phyloP scores from a whole-genome alignment of 2,113 vertebrate species.

The Neodontobutis hainanensis region DNA sequence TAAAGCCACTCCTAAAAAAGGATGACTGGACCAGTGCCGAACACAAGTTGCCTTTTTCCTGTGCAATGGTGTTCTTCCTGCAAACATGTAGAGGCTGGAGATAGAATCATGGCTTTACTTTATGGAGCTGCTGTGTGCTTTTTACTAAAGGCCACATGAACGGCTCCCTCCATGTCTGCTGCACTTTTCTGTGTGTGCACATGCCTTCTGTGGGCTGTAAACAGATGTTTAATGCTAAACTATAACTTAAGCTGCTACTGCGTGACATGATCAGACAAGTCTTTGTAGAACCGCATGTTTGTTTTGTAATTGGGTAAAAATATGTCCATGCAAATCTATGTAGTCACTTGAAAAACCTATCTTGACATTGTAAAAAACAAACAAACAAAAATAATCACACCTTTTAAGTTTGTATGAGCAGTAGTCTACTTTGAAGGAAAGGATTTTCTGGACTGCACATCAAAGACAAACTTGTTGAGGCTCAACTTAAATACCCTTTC shows the following conservation, averaged over 20 bases:
- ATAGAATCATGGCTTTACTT: constrained; percentile 51
- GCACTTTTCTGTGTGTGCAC: constrained; percentile 17
- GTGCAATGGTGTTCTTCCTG: constrained; percentile 52
- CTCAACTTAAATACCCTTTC: constrained; percentile 8
- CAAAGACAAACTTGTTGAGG: constrained; percentile 7
- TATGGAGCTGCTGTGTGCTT: constrained; percentile 20
- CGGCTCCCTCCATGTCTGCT: constrained; percentile 16
- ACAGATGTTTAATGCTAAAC: constrained; percentile 2
- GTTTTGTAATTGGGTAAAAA: neutral
- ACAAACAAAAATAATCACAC: neutral
- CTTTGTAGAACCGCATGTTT: neutral
- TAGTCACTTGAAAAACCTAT: too few relatives aligned
- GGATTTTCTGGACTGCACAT: neutral
- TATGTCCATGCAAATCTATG: too few relatives aligned
- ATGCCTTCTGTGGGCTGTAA: neutral
- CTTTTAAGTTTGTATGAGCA: too few relatives aligned
- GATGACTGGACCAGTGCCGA: constrained; percentile 61
- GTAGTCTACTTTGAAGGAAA: neutral
- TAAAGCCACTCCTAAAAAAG: constrained; percentile 95
- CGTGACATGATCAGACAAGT: neutral
- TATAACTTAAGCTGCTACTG: neutral
- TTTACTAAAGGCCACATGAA: constrained; percentile 32
- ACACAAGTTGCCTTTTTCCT: constrained; percentile 61
- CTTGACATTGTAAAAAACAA: neutral
- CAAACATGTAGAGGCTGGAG: constrained; percentile 57